Percentiles rank a stretch among this genome's conserved stretches.
Conservation (phyloP, 2,113 vertebrate genomes). For the Triplophysa tibetana region DNA sequence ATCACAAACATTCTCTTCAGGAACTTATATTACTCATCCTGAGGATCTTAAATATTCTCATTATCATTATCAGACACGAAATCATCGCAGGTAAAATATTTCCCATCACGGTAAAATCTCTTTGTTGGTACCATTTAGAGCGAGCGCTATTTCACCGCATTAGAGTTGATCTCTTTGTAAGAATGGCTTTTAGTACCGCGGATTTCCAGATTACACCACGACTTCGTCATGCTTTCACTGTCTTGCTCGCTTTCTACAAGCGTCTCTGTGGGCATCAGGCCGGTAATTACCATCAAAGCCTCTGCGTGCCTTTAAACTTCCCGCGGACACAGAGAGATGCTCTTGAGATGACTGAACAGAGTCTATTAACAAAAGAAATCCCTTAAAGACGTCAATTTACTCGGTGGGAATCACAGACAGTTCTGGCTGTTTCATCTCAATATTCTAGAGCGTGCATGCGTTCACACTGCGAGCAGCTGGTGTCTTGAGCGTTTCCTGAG, state of each 20-base stretch:
- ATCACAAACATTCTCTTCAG: neutral
- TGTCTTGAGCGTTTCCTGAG: slow-evolving; percentile 16
- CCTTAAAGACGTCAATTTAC: slow-evolving; percentile 28
- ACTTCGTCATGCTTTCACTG: slow-evolving; percentile 35
- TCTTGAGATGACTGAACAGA: slow-evolving; percentile 20
- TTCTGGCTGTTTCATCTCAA: slow-evolving; percentile 8
- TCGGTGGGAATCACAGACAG: slow-evolving; percentile 8
- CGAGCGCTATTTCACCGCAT: slow-evolving; percentile 29
- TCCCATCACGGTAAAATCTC: slow-evolving; percentile 5
- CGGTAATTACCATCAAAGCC: slow-evolving; percentile 36
- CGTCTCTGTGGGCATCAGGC: slow-evolving; percentile 17
- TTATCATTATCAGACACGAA: neutral
- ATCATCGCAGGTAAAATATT: slow-evolving; percentile 30
- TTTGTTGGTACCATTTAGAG: slow-evolving; percentile 5
- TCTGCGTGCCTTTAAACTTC: slow-evolving; percentile 25
- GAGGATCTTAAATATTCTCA: neutral
- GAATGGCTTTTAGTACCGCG: slow-evolving; percentile 19
- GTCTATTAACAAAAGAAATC: slow-evolving; percentile 22
- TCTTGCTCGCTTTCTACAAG: neutral
- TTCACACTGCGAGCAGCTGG: slow-evolving; percentile 28
- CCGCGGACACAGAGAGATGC: neutral
- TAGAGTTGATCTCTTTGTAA: slow-evolving; percentile 41
- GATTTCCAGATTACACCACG: slow-evolving; percentile 27
- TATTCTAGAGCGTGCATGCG: neutral
- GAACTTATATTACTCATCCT: neutral